Base-by-base conservation (phyloP, 2,888 invertebrate species). In the Ectropis crepuscularia region DNA sequence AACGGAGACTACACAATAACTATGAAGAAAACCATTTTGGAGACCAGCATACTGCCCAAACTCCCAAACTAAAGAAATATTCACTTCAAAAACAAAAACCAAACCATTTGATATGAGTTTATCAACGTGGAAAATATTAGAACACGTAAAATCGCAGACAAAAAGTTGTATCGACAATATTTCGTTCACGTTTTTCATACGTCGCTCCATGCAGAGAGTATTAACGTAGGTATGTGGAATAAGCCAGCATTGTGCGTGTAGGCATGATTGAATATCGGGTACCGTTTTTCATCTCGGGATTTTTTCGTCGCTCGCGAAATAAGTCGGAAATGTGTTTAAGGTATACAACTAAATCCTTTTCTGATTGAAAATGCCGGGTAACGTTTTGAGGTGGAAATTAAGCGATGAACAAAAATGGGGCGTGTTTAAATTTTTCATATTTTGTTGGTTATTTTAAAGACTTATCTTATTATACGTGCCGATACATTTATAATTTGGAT, bases 171-270 rank as follows among this genome's bases (percentile, higher is more conserved):
- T 39, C 6, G 0, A 12, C 47, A 39, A 55, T 60, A 57, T 51
- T 60, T 60, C 41, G 49, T 55, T 41, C 60, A 57, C 64, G 51
- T 64, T 51, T 64, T 61, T 61, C 64, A 66, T 53, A 66, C 61
- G 66, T 68, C 68, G 72, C 63, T 66, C 65, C 70, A 59, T 55
- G 64, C 61, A 45, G 59, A 64, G 74, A 67, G 65, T 67, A 70
- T 70, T 70, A 68, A 63, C 65, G 58, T 58, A 16, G 61, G 58
- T 58, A 60, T 60, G 63, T 46, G 38, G 60, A 58, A 63, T 67
- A 68, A 68, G 62, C 68, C 48, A 49, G 45, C 59, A 62, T 65
- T 62, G 61, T 64, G 61, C 58, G 60, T 64, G 67, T 48, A 57
- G 63, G 61, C 65, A 58, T 65, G 65, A 68, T 68, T 68, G 68